Base-by-base conservation (phyloP, 2,888 invertebrate species). In the Anagyrus pseudococci region DNA sequence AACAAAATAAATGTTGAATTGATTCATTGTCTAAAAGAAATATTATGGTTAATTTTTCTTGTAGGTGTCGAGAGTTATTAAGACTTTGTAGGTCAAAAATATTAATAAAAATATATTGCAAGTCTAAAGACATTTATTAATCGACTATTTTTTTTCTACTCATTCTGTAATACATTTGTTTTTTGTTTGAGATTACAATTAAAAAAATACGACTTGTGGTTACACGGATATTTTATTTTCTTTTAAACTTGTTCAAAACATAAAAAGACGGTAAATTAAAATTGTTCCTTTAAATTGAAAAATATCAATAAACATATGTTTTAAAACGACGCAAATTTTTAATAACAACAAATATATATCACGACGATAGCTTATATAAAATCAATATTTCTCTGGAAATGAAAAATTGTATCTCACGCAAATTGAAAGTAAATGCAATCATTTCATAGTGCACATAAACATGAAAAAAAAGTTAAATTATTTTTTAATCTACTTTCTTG, bases 191-290 rank as follows among this genome's bases (percentile, higher is more conserved):
- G 79, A 78, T 79, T 79, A 75, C 75, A 76, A 68, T 70, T 73
- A 72, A 74, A 77, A 76, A 63, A 77, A 78, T 79, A 78, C 78
- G 75, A 78, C 76, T 78, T 76, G 79, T 75, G 78, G 79, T 79
- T 79, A 79, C 79, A 78, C 33, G 75, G 73, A 74, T 75, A 72
- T 75, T 75, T 75, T 37, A 13, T 37, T 4, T 4, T 37, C 15
- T 75, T 74, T 73, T 61, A 23, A 40, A 53, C 40, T 20, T 40
- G 25, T 50, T 52, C 37, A 26, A 43, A 22, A 43, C 17, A 47
- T 58, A 54, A 41, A 62, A 58, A 33, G 23, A 46, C n/a, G n/a
- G n/a, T n/a, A n/a, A n/a, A n/a, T n/a, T n/a, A n/a, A n/a, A n/a
- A n/a, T n/a, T n/a, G n/a, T n/a, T n/a, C n/a, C n/a, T n/a, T n/a